Evolutionary conservation across 2,888 invertebrate genomes (phyloP), one percentile per base, ranked within the genome.

Genomic region (Strigamia crassipes): DNA sequence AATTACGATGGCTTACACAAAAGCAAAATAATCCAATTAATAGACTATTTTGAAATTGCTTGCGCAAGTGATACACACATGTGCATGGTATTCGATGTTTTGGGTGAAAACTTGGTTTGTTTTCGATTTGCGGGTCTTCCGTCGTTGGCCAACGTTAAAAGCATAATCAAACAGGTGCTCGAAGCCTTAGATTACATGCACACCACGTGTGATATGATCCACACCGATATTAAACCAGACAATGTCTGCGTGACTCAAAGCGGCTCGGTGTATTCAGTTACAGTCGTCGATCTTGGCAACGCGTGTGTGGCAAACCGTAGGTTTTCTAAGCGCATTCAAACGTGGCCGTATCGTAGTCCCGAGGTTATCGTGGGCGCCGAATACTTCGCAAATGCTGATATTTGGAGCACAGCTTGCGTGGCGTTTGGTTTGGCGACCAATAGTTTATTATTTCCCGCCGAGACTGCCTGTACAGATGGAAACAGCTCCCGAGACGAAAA

Each of bases 41-140:
- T 99, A 85, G 98, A 99, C 89, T 97, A 99, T 90, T 99, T 99
- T 89, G 97, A 97, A 90, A 97, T 99, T 86, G 94, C 94, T 84
- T 99, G 99, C 85, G 94, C 97, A 79, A 98, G 99, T 90, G 99
- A 99, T 83, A 95, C 96, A 82, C 99, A 99, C 90, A 96, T 99
- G 85, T 99, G 98, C 89, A 98, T 99, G 98, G 98, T 98, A 85
- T 98, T 99, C 90, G 97, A 99, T 91, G 99, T 99, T 85, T 91
- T 99, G 85, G 99, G 99, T 83, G 95, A 97, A 90, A 99, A 99
- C 90, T 91, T 99, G 86, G 91, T 99, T 86, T 99, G 99, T 90
- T 90, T 99, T 86, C 99, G 99, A 90, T 90, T 99, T 85, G 99
- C 99, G 88, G 99, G 99, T 86, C 97, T 99, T 87, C 98, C 99